Evolutionary conservation across 2,888 invertebrate species (phyloP), one percentile per base, ranked within the genome.

Genomic region (Lamellibrachia columna): DNA sequence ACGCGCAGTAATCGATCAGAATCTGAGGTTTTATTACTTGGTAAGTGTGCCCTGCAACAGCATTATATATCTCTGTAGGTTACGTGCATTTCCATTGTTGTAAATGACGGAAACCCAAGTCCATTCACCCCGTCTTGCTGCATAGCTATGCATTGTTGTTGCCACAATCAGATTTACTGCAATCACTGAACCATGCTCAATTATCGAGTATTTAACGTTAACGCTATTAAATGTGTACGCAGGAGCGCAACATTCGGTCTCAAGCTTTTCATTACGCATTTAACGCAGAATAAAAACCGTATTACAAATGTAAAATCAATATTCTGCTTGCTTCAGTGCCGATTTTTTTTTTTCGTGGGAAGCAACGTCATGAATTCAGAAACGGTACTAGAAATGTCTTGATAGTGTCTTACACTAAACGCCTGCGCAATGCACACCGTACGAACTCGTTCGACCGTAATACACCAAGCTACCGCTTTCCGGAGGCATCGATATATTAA

Each of bases 281-380:
- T 75, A 75, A 75, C 75, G 75, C 75, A 75, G 22, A 22, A 75
- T 22, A n/a, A 15, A 75, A 75, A 6, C 75, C 75, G 75, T 22
- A n/a, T 22, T 75, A 75, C 75, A 75, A 75, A 75, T 75, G 75
- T 75, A 22, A 75, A 75, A 75, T 75, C 75, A n/a, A 75, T 75
- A 22, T 22, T 22, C 75, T 75, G 75, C 4, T 75, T 75, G n/a
- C 75, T 15, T 75, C 75, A 75, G 22, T 75, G 75, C 2, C 2
- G 75, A 4, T 75, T 75, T 75, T 75, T 75, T 75, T 28, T 40
- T 40, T 40, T 75, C 75, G 75, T 22, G 22, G 6, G 22, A 6
- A 22, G 75, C 75, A 75, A 75, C 22, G 75, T 15, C 15, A 15
- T 75, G 75, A 15, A 15, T 6, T 75, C 75, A n/a, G 75, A 75